Evolutionary conservation across 2,888 invertebrate genomes (phyloP).

Genomic region (Buathra laborator): DNA sequence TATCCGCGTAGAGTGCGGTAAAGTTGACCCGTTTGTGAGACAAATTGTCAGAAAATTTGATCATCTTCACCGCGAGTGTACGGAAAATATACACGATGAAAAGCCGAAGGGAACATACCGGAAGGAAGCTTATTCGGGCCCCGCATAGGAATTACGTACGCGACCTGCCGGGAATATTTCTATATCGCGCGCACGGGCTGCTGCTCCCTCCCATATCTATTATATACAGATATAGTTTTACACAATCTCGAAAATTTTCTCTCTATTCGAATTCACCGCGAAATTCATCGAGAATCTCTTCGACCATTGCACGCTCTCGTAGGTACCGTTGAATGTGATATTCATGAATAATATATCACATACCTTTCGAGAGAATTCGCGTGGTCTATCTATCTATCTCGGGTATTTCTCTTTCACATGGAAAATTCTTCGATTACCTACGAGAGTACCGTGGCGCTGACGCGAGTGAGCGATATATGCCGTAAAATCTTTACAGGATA

Average conservation of each 20-base stretch:
- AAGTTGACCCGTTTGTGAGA: conserved; percentile 2
- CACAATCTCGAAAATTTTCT: conserved; percentile 21
- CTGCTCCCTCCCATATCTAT: background rate
- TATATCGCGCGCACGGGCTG: no score
- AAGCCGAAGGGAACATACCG: conserved; percentile 27
- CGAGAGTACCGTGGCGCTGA: background rate
- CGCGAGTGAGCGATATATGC: conserved; percentile 1
- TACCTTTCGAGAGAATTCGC: conserved; percentile 40
- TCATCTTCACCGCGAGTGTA: background rate
- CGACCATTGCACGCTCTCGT: conserved; percentile 11
- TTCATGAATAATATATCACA: conserved; percentile 59
- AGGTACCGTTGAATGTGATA: conserved; percentile 45
- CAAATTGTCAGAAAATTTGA: background rate
- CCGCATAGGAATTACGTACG: conserved; percentile 29
- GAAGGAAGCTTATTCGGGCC: conserved; percentile 30
- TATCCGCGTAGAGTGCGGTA: background rate
- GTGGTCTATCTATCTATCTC: background rate
- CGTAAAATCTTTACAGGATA: conserved; percentile 46
- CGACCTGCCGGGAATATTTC: conserved; percentile 33
- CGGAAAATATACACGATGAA: background rate
- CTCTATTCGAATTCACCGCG: conserved; percentile 35
- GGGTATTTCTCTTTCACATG: conserved; percentile 33
- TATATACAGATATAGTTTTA: conserved; percentile 5
- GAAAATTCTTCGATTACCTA: conserved; percentile 40
- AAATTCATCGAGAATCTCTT: conserved; percentile 52